A percentile compares a stretch with the other conserved stretches of the same genome.
phyloP scores from a whole-genome alignment of 2,888 invertebrate species.

The Tuberolachnus salignus region DNA sequence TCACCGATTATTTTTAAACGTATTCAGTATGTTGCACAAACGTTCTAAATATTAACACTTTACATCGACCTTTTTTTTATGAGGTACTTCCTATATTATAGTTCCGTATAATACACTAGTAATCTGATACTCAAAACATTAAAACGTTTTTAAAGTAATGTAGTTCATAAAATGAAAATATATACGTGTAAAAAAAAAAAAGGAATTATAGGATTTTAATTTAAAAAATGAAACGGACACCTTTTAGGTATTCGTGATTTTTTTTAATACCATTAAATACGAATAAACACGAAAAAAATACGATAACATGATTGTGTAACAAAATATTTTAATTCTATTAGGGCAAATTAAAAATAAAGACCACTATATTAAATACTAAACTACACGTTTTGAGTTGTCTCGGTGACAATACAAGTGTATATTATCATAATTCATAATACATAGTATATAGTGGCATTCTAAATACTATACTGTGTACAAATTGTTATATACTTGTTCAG shows the following conservation, averaged over 20 bases:
- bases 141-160: constrained; percentile 9
- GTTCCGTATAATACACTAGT: neutral
- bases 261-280: too few relatives aligned
- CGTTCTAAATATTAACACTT: constrained; percentile 12
- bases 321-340: too few relatives aligned
- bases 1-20: neutral
- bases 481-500: constrained; percentile 19
- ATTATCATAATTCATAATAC: neutral
- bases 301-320: too few relatives aligned
- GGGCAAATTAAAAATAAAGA: too few relatives aligned
- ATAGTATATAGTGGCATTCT: neutral
- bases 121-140: constrained; percentile 15
- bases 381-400: neutral
- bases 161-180: constrained; percentile 17
- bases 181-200: neutral
- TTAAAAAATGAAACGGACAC: too few relatives aligned
- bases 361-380: too few relatives aligned
- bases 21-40: neutral
- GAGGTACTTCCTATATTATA: neutral
- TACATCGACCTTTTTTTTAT: neutral
- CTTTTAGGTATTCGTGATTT: too few relatives aligned
- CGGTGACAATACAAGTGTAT: neutral
- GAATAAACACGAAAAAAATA: too few relatives aligned
- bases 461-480: neutral
- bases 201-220: neutral